These are phyloP conservation scores for Oryzias melastigma DNA, from an alignment of 2,113 vertebrate species.

Conservation along the genomic window DNA sequence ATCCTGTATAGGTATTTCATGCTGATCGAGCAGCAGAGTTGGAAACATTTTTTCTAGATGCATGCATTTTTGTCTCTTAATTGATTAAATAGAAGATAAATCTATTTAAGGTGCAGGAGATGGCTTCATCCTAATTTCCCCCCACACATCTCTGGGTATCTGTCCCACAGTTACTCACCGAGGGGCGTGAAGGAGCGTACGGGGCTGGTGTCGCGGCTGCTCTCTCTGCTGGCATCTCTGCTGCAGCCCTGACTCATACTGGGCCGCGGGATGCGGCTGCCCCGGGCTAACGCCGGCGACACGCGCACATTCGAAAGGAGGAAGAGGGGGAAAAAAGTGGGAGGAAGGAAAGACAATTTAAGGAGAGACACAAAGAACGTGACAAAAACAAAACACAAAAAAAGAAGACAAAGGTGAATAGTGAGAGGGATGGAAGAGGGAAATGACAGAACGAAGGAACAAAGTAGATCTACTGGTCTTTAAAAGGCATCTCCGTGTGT, in stretches of 20 bases:
- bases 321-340: constrained; percentile 52
- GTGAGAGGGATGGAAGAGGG: constrained; percentile 54
- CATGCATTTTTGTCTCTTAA: constrained; percentile 4
- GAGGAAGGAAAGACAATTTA: constrained; percentile 43
- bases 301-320: constrained; percentile 30
- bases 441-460: constrained; percentile 31
- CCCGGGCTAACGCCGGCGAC: constrained; percentile 80
- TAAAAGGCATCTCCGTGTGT: constrained; percentile 28
- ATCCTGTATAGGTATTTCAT: constrained; percentile 7
- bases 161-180: constrained; percentile 81
- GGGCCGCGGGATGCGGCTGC: constrained; percentile 97
- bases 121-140: constrained; percentile 7
- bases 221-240: constrained; percentile 97
- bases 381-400: background rate
- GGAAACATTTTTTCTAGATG: constrained; percentile 24
- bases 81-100: background rate
- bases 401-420: constrained; percentile 28
- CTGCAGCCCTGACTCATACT: constrained; percentile 99
- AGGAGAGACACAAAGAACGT: constrained; percentile 58
- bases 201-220: constrained; percentile 97
- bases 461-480: constrained; percentile 15
- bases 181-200: constrained; percentile 95
- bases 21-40: constrained; percentile 12
- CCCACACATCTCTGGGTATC: constrained; percentile 14
- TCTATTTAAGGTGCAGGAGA: background rate